These are phyloP conservation scores for Erebia palarica DNA, from an alignment of 2,888 invertebrate genomes.

Conservation along the genomic window DNA sequence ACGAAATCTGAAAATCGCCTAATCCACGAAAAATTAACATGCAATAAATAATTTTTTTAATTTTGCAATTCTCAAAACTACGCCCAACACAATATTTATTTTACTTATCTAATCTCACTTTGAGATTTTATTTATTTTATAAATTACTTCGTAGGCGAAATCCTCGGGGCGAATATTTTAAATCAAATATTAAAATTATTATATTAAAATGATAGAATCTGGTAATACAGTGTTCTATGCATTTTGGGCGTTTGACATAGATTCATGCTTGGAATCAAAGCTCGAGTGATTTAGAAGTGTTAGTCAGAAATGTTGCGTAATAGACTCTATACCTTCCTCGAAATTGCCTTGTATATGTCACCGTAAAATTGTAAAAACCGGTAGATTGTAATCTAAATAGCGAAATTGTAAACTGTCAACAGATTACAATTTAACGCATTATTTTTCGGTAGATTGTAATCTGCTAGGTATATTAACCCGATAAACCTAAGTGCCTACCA, in stretches of 20 bases:
- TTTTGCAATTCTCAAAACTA: not conserved
- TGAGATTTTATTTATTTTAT: not conserved
- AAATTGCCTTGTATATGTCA: not conserved
- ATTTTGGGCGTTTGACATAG: conserved; percentile 23
- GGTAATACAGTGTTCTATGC: conserved; percentile 10
- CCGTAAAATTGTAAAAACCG: too few species aligned
- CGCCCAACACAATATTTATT: not conserved
- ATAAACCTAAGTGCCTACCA: too few species aligned
- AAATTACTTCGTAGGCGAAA: conserved; percentile 3
- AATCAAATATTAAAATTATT: not conserved
- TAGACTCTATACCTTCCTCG: conserved; percentile 18
- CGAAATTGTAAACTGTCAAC: too few species aligned
- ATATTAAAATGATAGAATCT: conserved; percentile 18
- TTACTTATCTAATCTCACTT: not conserved
- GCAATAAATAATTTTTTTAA: not conserved
- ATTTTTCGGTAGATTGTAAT: too few species aligned
- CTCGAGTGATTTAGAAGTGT: conserved; percentile 11
- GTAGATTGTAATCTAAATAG: too few species aligned
- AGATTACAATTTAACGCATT: too few species aligned
- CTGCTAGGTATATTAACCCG: too few species aligned
- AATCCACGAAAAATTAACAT: not conserved
- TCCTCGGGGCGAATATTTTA: conserved; percentile 1
- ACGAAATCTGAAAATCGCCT: too few species aligned
- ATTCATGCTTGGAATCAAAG: conserved; percentile 11
- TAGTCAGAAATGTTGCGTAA: conserved; percentile 16